Evolutionary conservation across 2,113 vertebrate genomes (phyloP).

Genomic region (Chloebia gouldiae): DNA sequence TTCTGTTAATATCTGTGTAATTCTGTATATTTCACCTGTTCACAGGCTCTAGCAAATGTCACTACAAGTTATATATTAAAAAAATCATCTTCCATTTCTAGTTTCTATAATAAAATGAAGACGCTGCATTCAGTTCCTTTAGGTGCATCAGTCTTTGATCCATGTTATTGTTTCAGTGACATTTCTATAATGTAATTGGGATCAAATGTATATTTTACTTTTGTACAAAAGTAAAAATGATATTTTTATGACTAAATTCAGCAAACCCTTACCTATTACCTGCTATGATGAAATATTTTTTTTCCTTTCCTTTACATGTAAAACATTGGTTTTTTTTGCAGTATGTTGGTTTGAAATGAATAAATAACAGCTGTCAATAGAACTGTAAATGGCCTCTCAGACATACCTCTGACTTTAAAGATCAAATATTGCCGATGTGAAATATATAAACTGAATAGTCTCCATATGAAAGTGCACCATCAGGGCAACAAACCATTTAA

Average conservation of each 20-base stretch:
- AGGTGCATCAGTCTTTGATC: constrained; percentile 52
- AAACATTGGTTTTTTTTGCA: constrained; percentile 29
- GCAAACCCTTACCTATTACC: neutral
- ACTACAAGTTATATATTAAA: neutral
- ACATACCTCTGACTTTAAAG: constrained; percentile 66
- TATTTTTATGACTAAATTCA: constrained; percentile 69
- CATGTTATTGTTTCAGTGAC: constrained; percentile 51
- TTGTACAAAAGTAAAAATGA: constrained; percentile 64
- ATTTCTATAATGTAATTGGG: constrained; percentile 65
- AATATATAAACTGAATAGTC: constrained; percentile 20
- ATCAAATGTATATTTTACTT: constrained; percentile 69
- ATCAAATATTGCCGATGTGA: constrained; percentile 33
- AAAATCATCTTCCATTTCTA: constrained; percentile 5
- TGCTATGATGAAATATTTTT: neutral
- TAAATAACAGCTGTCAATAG: constrained; percentile 28
- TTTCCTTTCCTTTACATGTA: constrained; percentile 32
- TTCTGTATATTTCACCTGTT: constrained; percentile 46
- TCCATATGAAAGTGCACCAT: constrained; percentile 69
- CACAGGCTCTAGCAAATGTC: constrained; percentile 13
- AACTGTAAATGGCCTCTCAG: constrained; percentile 46
- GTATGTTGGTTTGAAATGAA: constrained; percentile 42
- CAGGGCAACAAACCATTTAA: constrained; percentile 75
- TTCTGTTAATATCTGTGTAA: constrained; percentile 36
- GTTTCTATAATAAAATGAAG: constrained; percentile 40
- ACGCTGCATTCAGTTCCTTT: constrained; percentile 27